These are phyloP conservation scores for Scleropages formosus DNA, from an alignment of 2,797 vertebrate species.

Conservation along the genomic window DNA sequence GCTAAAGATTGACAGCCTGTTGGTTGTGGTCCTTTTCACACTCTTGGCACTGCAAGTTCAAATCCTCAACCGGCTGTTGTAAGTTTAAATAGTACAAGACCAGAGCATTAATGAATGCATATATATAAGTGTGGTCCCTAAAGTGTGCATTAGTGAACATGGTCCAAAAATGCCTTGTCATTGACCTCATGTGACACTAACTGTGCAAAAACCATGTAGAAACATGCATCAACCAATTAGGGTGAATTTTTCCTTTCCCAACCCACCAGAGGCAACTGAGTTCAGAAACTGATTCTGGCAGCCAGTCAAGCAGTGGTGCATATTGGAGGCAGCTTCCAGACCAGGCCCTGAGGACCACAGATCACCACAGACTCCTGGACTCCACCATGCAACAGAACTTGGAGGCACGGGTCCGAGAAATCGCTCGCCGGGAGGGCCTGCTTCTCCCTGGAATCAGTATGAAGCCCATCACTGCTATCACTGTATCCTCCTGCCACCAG, in stretches of 20 bases:
- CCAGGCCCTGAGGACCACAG: constrained; percentile 23
- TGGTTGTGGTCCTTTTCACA: too few relatives aligned
- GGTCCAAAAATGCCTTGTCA: too few relatives aligned
- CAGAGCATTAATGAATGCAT: too few relatives aligned
- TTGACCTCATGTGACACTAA: too few relatives aligned
- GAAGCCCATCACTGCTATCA: constrained; percentile 63
- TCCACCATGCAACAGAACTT: constrained; percentile 29
- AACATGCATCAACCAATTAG: too few relatives aligned
- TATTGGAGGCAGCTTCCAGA: background rate
- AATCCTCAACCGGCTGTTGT: too few relatives aligned
- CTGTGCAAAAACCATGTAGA: too few relatives aligned
- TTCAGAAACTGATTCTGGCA: constrained; percentile 67
- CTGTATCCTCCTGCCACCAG: constrained; percentile 63
- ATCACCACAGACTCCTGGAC: constrained; percentile 34
- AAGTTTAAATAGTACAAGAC: too few relatives aligned
- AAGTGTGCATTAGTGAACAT: too few relatives aligned
- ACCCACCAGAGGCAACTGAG: constrained; percentile 54
- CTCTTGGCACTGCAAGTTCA: too few relatives aligned
- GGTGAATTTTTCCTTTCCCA: constrained; percentile 16
- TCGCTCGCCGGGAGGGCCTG: constrained; percentile 54
- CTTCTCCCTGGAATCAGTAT: constrained; percentile 29
- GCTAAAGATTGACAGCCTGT: too few relatives aligned
- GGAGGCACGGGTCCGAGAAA: constrained; percentile 49
- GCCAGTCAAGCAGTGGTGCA: constrained; percentile 44
- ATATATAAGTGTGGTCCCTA: too few relatives aligned